phyloP scores from a whole-genome alignment of 2,888 invertebrate species.

The Limnephilus auricula region DNA sequence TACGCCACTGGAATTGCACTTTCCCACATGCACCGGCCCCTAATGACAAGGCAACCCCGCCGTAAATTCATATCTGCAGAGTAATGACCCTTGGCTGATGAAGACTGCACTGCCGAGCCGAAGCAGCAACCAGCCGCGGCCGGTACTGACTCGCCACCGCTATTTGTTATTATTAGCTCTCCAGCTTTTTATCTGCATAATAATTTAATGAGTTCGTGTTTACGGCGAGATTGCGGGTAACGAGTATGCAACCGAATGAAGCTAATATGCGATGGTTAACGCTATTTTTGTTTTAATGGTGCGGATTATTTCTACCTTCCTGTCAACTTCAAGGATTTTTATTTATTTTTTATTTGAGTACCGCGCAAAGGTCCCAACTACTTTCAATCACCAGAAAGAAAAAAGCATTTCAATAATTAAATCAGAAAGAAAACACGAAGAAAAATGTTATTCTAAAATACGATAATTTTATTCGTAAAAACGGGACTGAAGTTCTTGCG shows the following conservation, averaged over 20 bases:
- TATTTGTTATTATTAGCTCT: slow-evolving; percentile 27
- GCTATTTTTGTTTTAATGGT: slow-evolving; percentile 52
- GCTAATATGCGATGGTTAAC: not conserved
- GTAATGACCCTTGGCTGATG: slow-evolving; percentile 6
- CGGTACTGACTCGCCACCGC: not conserved
- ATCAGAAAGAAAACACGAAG: no score
- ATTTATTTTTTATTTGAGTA: no score
- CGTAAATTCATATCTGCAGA: slow-evolving; percentile 24
- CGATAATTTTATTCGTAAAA: no score
- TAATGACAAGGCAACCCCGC: slow-evolving; percentile 22
- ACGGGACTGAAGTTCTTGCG: no score
- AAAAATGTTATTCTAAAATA: no score
- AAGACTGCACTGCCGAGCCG: not conserved
- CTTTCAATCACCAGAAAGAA: no score
- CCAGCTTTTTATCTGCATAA: slow-evolving; percentile 30
- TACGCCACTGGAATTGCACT: not conserved
- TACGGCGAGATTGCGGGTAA: slow-evolving; percentile 38
- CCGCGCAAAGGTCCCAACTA: no score
- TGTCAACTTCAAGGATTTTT: not conserved
- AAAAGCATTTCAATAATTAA: no score
- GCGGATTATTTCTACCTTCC: slow-evolving; percentile 51
- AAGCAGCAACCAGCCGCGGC: not conserved
- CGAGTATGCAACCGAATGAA: not conserved
- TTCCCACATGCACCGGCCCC: slow-evolving; percentile 31
- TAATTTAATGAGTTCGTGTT: slow-evolving; percentile 41